phyloP scores from a whole-genome alignment of 2,797 vertebrate genomes.

The Chelon labrosus region DNA sequence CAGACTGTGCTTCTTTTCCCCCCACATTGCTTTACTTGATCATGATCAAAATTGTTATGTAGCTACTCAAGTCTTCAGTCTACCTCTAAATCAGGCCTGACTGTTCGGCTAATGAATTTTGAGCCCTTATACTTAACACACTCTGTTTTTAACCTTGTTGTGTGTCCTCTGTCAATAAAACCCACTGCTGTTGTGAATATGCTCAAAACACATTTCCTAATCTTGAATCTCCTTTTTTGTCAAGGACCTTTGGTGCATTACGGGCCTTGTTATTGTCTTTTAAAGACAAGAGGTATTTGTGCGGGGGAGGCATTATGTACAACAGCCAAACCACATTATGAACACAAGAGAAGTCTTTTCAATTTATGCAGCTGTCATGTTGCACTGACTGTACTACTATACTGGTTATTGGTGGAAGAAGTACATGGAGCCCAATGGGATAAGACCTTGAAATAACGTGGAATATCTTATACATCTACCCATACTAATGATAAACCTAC shows the following conservation, averaged over 20 bases:
- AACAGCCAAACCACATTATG: background rate
- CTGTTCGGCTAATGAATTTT: background rate
- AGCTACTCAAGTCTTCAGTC: background rate
- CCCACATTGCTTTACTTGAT: conserved; percentile 14
- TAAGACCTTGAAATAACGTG: background rate
- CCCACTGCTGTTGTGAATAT: background rate
- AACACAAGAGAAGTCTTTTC: background rate
- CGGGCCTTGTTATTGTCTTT: background rate
- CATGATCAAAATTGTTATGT: conserved; percentile 14
- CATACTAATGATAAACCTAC: background rate
- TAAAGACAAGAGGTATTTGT: background rate
- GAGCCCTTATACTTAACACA: background rate
- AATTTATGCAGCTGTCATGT: background rate
- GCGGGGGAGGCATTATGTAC: background rate
- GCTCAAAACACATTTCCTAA: background rate
- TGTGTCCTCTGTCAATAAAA: background rate
- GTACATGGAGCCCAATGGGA: background rate
- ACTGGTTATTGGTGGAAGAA: background rate
- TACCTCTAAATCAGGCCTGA: background rate
- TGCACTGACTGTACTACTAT: background rate
- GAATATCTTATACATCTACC: background rate
- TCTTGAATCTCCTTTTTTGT: background rate
- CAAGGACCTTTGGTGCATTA: background rate
- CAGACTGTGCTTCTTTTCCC: conserved; percentile 8
- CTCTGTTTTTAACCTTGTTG: background rate